These are phyloP conservation scores for Heliconius aoede DNA, from an alignment of 2,888 invertebrate genomes.

Conservation along the genomic window DNA sequence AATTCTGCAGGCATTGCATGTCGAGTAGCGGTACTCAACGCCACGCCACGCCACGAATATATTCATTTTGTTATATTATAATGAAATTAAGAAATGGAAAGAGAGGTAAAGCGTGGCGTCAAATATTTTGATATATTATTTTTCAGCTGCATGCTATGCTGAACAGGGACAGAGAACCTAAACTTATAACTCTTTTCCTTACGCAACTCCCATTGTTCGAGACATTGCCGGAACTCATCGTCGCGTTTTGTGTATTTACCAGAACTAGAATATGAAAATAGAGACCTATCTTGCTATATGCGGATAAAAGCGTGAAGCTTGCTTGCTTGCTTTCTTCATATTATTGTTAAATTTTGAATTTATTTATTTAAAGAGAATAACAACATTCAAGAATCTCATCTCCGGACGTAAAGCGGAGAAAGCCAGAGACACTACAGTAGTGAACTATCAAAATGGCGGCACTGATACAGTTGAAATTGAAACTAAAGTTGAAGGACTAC, in stretches of 20 bases:
- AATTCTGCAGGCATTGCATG: background rate
- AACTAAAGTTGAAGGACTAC: slow-evolving; percentile 64
- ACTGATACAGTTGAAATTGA: slow-evolving; percentile 70
- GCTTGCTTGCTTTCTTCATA: background rate
- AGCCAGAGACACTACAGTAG: slow-evolving; percentile 61
- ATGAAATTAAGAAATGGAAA: no score
- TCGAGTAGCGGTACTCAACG: background rate
- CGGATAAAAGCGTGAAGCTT: background rate
- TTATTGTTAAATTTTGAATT: background rate
- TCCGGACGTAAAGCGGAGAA: slow-evolving; percentile 67
- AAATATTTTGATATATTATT: no score
- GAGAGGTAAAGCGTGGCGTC: no score
- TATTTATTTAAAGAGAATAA: slow-evolving; percentile 66
- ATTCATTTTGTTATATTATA: no score
- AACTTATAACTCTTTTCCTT: background rate
- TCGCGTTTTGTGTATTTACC: background rate
- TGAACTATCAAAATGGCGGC: slow-evolving; percentile 76
- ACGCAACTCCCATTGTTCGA: background rate
- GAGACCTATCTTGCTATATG: no score
- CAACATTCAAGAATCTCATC: slow-evolving; percentile 76
- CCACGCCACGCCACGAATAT: background rate
- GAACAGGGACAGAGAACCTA: no score
- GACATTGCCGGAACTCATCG: background rate
- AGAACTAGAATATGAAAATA: background rate
- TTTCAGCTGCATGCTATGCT: no score